phyloP scores from a whole-genome alignment of 2,888 invertebrate genomes.

The Pseudolycoriella hygida region DNA sequence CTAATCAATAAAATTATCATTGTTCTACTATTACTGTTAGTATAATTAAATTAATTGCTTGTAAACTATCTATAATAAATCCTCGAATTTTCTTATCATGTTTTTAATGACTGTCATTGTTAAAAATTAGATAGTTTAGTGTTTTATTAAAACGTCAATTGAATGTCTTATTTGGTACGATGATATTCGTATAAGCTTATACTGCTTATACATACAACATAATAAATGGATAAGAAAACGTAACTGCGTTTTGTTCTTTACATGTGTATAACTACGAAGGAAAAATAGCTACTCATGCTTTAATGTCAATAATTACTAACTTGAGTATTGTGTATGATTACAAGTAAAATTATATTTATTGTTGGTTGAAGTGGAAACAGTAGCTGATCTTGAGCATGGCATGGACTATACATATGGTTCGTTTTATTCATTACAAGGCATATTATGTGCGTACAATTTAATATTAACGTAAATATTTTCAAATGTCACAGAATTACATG shows the following conservation, averaged over 20 bases:
- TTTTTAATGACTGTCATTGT: not conserved
- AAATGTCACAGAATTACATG: too few relatives aligned
- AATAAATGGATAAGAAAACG: not conserved
- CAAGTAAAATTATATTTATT: too few relatives aligned
- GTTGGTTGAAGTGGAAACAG: not conserved
- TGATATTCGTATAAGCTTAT: not conserved
- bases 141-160: conserved; percentile 2
- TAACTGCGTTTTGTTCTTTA: not conserved
- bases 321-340: not conserved
- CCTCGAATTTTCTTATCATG: too few relatives aligned
- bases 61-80: too few relatives aligned
- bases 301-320: not conserved
- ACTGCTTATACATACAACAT: not conserved
- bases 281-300: not conserved
- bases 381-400: not conserved
- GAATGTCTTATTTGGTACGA: conserved; percentile 2
- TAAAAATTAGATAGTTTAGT: conserved; percentile 3
- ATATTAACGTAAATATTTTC: too few relatives aligned
- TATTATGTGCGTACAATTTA: too few relatives aligned
- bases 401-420: too few relatives aligned
- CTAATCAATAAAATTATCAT: too few relatives aligned
- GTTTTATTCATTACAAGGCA: too few relatives aligned
- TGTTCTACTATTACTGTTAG: too few relatives aligned
- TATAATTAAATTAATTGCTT: too few relatives aligned
- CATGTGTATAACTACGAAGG: not conserved